These are phyloP conservation scores for Lepidostoma basale DNA, from an alignment of 1,140 invertebrate genomes.

Conservation along the genomic window DNA sequence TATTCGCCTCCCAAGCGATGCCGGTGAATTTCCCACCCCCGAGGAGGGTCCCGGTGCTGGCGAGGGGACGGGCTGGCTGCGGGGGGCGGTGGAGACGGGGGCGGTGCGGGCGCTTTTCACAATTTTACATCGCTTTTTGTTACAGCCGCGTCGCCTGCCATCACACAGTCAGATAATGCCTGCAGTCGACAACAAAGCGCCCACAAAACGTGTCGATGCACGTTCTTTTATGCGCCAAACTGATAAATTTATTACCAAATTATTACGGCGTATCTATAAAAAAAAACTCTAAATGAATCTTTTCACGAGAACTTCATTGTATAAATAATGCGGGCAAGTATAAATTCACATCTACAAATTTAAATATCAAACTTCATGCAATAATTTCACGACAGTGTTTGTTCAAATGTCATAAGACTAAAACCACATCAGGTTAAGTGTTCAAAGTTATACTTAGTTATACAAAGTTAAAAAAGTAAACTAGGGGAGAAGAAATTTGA, in stretches of 20 bases:
- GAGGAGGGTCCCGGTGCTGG: neutral
- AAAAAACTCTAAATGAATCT: too few relatives aligned
- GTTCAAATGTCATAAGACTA: too few relatives aligned
- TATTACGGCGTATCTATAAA: conserved; percentile 17
- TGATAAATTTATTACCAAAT: conserved; percentile 41
- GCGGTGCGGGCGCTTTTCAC: conserved; percentile 31
- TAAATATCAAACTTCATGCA: too few relatives aligned
- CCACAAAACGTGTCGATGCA: conserved; percentile 30
- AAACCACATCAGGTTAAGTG: too few relatives aligned
- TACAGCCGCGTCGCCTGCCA: conserved; percentile 22
- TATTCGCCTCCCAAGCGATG: neutral
- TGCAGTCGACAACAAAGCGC: conserved; percentile 20
- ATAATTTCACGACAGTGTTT: too few relatives aligned
- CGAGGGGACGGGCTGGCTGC: neutral
- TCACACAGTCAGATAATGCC: conserved; percentile 28
- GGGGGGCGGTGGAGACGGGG: neutral
- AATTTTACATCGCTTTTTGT: conserved; percentile 41
- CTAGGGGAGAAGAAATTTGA: too few relatives aligned
- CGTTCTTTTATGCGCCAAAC: conserved; percentile 27
- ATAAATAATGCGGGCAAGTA: too few relatives aligned
- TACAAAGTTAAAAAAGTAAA: too few relatives aligned
- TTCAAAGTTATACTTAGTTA: too few relatives aligned
- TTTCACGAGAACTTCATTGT: too few relatives aligned
- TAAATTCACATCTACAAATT: too few relatives aligned
- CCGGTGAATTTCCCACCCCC: neutral